Percentiles rank a stretch among this genome's conserved stretches.
phyloP scores from a whole-genome alignment of 2,113 vertebrate species.

The Oceanites oceanicus region DNA sequence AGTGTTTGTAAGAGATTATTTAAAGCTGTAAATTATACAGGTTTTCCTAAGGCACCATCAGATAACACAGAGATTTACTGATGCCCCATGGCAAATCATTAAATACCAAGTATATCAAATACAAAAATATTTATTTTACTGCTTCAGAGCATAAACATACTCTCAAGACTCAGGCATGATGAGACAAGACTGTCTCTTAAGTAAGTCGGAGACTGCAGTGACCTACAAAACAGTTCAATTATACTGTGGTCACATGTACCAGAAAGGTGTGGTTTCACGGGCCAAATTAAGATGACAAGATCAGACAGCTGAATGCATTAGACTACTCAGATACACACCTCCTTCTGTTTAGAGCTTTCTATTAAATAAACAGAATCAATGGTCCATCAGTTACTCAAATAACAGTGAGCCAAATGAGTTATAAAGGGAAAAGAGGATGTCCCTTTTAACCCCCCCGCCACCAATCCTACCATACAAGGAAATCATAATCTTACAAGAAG shows the following conservation, averaged over 20 bases:
- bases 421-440: neutral
- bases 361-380: neutral
- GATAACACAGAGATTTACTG: neutral
- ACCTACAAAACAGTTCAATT: neutral
- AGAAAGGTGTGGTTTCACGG: neutral
- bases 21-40: neutral
- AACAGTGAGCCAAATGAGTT: neutral
- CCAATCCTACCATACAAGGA: neutral
- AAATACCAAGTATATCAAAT: neutral
- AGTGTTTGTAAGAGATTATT: neutral
- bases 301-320: neutral
- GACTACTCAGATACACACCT: neutral
- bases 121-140: slow-evolving; percentile 4
- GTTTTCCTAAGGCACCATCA: slow-evolving; percentile 1
- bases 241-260: neutral
- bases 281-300: neutral
- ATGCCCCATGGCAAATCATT: neutral
- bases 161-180: neutral
- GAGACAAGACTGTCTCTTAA: neutral
- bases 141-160: neutral
- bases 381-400: neutral
- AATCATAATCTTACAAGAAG: neutral
- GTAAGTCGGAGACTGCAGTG: neutral
- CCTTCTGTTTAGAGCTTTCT: neutral
- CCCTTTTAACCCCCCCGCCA: fast-evolving